Evolutionary conservation across 2,113 vertebrate species (phyloP).

Genomic region (Chamaea fasciata): DNA sequence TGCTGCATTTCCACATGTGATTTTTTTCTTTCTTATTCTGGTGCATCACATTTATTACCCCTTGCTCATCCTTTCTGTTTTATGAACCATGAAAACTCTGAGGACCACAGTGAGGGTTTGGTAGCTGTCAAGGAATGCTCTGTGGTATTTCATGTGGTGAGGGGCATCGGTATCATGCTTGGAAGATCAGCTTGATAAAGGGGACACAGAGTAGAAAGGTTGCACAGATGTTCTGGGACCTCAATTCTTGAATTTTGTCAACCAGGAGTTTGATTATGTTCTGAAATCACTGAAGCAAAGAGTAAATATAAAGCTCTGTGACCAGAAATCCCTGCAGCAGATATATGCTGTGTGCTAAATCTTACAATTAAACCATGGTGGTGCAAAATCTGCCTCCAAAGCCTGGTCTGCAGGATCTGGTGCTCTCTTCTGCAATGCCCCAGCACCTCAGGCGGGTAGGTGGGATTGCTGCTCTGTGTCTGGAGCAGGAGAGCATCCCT

Average conservation of each 20-base stretch:
- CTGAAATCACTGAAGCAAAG: conserved; percentile 35
- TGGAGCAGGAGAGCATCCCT: background rate
- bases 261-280: conserved; percentile 34
- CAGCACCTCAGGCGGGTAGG: background rate
- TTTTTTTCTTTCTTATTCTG: background rate
- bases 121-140: background rate
- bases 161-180: background rate
- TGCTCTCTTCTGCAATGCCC: background rate
- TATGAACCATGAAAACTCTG: background rate
- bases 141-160: background rate
- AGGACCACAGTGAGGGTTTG: background rate
- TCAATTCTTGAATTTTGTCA: background rate
- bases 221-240: conserved; percentile 60
- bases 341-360: background rate
- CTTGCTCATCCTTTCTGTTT: background rate
- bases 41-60: background rate
- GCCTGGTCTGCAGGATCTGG: background rate
- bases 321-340: conserved; percentile 44
- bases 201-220: background rate
- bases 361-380: background rate
- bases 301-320: conserved; percentile 57
- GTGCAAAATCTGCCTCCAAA: background rate
- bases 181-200: conserved; percentile 41
- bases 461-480: background rate
- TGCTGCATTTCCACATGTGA: background rate